These are phyloP conservation scores for Adineta ricciae DNA, from an alignment of 2,888 invertebrate genomes.

Conservation along the genomic window DNA sequence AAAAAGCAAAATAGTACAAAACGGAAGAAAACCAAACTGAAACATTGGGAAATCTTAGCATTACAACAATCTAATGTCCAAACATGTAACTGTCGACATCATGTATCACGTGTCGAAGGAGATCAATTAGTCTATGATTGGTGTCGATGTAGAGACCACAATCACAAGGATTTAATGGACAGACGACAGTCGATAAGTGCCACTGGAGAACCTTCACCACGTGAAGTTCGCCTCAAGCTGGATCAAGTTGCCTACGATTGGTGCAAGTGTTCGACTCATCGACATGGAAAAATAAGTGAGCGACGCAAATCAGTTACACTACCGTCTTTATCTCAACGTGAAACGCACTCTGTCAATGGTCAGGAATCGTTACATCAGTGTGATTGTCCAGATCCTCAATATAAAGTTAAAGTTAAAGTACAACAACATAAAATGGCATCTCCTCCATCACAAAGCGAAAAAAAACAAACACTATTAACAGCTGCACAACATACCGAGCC, in stretches of 20 bases:
- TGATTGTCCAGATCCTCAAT: no score
- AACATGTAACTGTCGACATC: neutral
- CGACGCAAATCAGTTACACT: neutral
- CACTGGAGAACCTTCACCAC: no score
- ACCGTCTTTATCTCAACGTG: neutral
- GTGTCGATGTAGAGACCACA: constrained; percentile 19
- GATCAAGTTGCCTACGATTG: no score
- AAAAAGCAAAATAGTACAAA: neutral
- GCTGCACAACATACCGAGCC: no score
- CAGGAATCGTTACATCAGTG: no score
- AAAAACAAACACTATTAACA: no score
- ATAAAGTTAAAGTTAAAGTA: no score
- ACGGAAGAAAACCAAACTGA: neutral
- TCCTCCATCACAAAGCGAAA: no score
- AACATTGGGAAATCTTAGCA: constrained; percentile 6
- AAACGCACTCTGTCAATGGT: no score
- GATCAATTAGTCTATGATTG: neutral
- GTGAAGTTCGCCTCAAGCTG: no score
- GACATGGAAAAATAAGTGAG: neutral
- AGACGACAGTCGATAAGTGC: neutral
- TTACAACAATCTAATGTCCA: neutral
- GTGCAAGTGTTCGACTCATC: no score
- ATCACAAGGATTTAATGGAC: neutral
- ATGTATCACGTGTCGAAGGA: neutral
- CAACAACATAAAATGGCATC: no score